Percentiles rank a stretch among this genome's conserved stretches.
Evolutionary conservation across 2,797 vertebrate species (phyloP).

Genomic region (Sebastes trivittatus): DNA sequence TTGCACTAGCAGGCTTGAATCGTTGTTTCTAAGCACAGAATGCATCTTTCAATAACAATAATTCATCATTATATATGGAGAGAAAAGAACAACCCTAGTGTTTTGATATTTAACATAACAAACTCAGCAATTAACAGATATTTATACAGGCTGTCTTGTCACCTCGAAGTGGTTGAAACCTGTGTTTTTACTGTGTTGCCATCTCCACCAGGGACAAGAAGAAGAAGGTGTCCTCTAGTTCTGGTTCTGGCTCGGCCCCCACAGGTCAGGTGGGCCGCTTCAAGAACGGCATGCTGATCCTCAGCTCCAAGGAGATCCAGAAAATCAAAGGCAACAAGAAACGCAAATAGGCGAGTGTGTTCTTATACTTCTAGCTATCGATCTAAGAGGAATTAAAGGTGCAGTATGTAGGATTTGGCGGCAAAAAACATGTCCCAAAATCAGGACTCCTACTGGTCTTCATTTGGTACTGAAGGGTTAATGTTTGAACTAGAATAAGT

Average conservation of each 20-base stretch:
- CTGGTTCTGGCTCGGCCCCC: conserved; percentile 75
- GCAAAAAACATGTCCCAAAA: no score
- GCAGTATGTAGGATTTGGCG: no score
- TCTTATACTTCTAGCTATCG: background rate
- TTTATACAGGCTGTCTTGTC: background rate
- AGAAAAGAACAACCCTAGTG: background rate
- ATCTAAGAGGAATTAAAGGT: background rate
- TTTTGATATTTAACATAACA: background rate
- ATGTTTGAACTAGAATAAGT: background rate
- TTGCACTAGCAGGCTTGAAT: no score
- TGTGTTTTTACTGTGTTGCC: background rate
- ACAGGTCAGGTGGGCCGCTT: conserved; percentile 92
- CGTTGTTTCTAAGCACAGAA: background rate
- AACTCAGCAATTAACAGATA: background rate
- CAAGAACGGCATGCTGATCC: conserved; percentile 91
- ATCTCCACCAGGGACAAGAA: conserved; percentile 80
- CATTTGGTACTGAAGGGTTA: background rate
- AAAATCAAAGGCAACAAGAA: conserved; percentile 85
- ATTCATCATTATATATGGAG: background rate
- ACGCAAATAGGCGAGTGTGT: conserved; percentile 21
- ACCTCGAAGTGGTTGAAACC: background rate
- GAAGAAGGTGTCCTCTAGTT: conserved; percentile 64
- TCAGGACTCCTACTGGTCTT: no score
- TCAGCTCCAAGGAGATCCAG: conserved; percentile 89
- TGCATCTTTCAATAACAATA: background rate